Base-by-base conservation (phyloP, 1,140 invertebrate species). In the Ceratosolen solmsi region DNA sequence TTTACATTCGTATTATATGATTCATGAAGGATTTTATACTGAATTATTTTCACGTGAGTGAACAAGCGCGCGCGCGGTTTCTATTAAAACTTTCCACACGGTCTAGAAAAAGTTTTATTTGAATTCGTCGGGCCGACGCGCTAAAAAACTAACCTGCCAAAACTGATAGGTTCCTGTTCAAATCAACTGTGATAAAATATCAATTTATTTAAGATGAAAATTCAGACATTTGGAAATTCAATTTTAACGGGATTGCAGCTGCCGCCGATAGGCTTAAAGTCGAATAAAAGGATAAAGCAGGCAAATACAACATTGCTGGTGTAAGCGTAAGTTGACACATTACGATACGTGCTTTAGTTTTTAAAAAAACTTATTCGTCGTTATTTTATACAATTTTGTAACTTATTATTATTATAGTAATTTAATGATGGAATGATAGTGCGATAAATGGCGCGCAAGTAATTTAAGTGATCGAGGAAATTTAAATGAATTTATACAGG, bases 11-110 rank as follows among this genome's bases (percentile, higher is more conserved):
- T 36, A 65, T 65, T 65, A 65, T 71, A 41, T n/a, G 65, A 36
- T 68, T 68, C 22, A 49, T 71, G 68, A 49, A 71, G 68, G 68
- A 71, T 71, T 71, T 71, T 71, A 49, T 71, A 71, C 41, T 49
- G 68, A 49, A 71, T 71, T 71, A 71, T 49, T 71, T 46, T 2
- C 68, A 22, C 68, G 25, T 27, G 63, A 27, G n/a, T 27, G 41
- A 17, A 30, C n/a, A 25, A 54, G 51, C 20, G 51, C 9, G 5
- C 4, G 41, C n/a, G 25, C 68, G 8, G 25, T 25, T 17, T 72
- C 41, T 72, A 51, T 51, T 51, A 49, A 72, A 72, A 72, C 25
- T 72, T 72, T 72, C 41, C 20, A 13, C 41, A 3, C 25, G n/a
- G 11, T 22, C 0, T 13, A 27, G 0, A 49, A 49, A 51, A 72